These are phyloP conservation scores for Opisthocomus hoazin DNA, from an alignment of 2,113 vertebrate genomes.

Conservation along the genomic window DNA sequence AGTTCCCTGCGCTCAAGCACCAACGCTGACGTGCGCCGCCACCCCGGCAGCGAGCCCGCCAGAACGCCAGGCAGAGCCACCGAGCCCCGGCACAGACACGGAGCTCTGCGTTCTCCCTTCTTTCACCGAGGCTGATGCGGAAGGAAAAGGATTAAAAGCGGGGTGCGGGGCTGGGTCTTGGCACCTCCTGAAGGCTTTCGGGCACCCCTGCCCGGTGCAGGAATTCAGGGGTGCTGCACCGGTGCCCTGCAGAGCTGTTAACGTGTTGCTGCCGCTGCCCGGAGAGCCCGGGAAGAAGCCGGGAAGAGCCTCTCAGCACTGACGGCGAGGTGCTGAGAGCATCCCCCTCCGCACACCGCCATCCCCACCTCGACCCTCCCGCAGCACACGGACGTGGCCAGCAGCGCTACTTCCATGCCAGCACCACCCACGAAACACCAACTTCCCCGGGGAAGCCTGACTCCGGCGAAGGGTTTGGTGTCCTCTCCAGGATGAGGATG, in stretches of 20 bases:
- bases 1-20: not conserved
- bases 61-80: not conserved
- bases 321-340: not conserved
- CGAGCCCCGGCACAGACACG: not conserved
- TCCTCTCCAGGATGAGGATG: not conserved
- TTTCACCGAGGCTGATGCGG: not conserved
- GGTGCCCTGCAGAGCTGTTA: rapidly evolving
- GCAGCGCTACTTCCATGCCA: not conserved
- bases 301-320: not conserved
- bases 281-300: not conserved
- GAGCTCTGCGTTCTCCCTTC: rapidly evolving
- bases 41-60: not conserved
- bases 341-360: not conserved
- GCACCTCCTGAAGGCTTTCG: not conserved
- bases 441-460: not conserved
- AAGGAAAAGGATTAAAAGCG: not conserved
- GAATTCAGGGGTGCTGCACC: not conserved
- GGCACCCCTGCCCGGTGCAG: not conserved
- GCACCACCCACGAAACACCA: not conserved
- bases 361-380: not conserved
- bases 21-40: no score
- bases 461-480: not conserved
- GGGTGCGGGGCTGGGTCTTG: rapidly evolving
- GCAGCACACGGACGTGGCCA: not conserved
- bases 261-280: not conserved